phyloP scores from a whole-genome alignment of 2,113 vertebrate genomes.

The Aramus guarauna region DNA sequence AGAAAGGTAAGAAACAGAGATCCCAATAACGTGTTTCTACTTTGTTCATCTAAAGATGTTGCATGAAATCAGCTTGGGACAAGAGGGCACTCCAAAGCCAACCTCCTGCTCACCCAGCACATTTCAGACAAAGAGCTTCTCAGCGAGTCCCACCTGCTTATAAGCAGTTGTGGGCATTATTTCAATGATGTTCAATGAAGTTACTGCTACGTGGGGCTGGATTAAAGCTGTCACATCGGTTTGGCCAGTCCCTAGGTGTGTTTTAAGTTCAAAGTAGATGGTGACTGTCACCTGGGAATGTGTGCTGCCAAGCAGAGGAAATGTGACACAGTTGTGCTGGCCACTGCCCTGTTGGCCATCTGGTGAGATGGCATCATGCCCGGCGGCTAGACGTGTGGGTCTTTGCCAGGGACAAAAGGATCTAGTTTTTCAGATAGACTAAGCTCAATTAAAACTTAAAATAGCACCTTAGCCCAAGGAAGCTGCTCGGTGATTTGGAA shows the following conservation, averaged over 20 bases:
- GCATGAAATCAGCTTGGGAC: background rate
- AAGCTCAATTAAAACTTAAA: background rate
- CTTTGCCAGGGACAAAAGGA: background rate
- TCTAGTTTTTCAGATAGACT: background rate
- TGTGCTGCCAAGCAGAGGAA: background rate
- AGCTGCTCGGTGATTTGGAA: background rate
- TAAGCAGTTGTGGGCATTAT: background rate
- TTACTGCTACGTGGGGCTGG: background rate
- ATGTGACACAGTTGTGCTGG: background rate
- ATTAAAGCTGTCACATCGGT: background rate
- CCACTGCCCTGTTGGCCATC: background rate
- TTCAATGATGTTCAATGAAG: background rate
- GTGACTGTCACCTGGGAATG: background rate
- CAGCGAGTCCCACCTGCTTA: background rate
- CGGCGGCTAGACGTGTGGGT: background rate
- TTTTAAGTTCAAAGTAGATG: background rate
- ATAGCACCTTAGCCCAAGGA: background rate
- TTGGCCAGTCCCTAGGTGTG: background rate
- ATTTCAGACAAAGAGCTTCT: background rate
- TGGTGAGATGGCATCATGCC: constrained; percentile 12
- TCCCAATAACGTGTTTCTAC: background rate
- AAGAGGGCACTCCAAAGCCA: background rate
- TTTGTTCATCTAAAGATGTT: background rate
- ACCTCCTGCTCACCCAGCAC: background rate
- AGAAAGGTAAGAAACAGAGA: background rate